Evolutionary conservation across 2,888 invertebrate species (phyloP), one percentile per base, ranked within the genome.

Genomic region (Mythimna lalbum): DNA sequence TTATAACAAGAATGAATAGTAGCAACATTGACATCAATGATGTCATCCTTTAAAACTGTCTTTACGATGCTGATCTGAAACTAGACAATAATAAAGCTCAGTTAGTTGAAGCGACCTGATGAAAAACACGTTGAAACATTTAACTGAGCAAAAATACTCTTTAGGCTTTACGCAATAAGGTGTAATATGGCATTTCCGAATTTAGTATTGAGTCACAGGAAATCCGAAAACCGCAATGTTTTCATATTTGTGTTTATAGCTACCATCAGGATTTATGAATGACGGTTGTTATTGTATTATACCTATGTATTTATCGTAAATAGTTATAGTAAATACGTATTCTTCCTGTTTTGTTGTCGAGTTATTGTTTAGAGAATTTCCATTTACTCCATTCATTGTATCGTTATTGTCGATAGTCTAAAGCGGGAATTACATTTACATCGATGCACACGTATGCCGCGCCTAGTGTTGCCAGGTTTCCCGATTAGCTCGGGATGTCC

Each of bases 251-350:
- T 12, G 14, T 31, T 53, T 47, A 50, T 43, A 17, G 4, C 31
- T 50, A 50, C 49, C 52, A 21, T 33, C 49, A 55, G 23, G 33
- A 21, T 69, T 76, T 65, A 80, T 69, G 76, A 76, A 80, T 80
- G 62, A 69, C 61, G 57, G 9, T 76, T 69, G 60, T 69, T 76
- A 33, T 77, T 75, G 14, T 39, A 17, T 9, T 17, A 47, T 60
- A 39, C 36, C 27, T 27, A 27, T 27, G 1, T 49, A 52, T 36
- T 14, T 64, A 49, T 64, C 27, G 68, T 68, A 53, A 53, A 59
- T 27, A 49, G 14, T 77, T n/a, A 21, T 64, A 64, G 76, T 75
- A 75, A 69, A 62, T 53, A 69, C 14, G 9, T 36, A 39, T 50
- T 65, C 27, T 56, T 68, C 80, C 80, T 69, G 59, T 61, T 77